phyloP scores from a whole-genome alignment of 2,888 invertebrate species.

The Acleris sparsana region DNA sequence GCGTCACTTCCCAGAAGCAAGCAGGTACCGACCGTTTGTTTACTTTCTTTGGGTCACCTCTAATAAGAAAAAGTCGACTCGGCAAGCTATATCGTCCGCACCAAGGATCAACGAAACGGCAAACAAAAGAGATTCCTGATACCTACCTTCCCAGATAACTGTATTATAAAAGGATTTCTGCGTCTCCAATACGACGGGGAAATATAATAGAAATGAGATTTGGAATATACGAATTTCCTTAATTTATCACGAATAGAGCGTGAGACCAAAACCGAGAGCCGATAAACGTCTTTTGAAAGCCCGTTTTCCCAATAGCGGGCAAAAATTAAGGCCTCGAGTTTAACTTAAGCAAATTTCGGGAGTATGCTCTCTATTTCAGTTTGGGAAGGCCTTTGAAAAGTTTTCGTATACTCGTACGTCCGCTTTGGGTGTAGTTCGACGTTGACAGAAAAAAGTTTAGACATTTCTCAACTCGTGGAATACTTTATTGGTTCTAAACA shows the following conservation, averaged over 20 bases:
- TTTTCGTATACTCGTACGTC: constrained; percentile 15
- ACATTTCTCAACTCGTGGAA: constrained; percentile 28
- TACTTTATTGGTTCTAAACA: constrained; percentile 37
- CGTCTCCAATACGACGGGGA: constrained; percentile 21
- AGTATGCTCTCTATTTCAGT: constrained; percentile 21
- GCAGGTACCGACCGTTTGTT: constrained; percentile 51
- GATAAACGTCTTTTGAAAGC: constrained; percentile 25
- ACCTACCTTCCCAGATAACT: constrained; percentile 30
- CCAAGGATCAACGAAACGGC: constrained; percentile 17
- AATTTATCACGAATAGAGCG: constrained; percentile 16
- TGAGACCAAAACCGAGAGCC: constrained; percentile 4
- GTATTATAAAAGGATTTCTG: constrained; percentile 33
- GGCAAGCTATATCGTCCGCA: constrained; percentile 11
- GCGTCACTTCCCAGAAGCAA: constrained; percentile 56
- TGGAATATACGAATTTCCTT: constrained; percentile 32
- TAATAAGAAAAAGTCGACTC: constrained; percentile 7
- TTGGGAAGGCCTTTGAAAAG: constrained; percentile 25
- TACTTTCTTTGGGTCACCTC: constrained; percentile 41
- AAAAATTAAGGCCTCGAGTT: constrained; percentile 20
- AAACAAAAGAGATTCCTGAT: constrained; percentile 30
- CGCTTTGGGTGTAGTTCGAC: constrained; percentile 17
- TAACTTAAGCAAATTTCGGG: constrained; percentile 22
- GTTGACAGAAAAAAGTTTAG: constrained; percentile 28
- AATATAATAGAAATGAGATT: constrained; percentile 35
- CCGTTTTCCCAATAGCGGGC: constrained; percentile 24